Evolutionary conservation across 2,888 invertebrate genomes (phyloP).

Genomic region (Athalia cordata): DNA sequence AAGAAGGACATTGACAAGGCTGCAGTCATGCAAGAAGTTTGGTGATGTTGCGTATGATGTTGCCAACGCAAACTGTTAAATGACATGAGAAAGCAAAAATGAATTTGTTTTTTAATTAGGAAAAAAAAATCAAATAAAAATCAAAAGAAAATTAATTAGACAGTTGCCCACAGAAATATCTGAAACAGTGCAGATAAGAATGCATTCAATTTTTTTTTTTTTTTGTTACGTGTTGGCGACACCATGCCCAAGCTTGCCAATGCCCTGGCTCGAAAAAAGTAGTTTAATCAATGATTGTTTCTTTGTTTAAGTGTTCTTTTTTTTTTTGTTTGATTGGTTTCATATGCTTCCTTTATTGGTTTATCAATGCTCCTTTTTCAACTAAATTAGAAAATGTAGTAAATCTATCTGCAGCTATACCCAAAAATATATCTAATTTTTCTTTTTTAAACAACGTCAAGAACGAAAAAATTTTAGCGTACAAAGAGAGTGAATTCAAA

Average conservation of each 20-base stretch:
- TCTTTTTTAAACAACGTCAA: conserved; percentile 30
- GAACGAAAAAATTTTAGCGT: conserved; percentile 2
- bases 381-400: conserved; percentile 65
- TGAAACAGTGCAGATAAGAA: conserved; percentile 31
- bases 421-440: conserved; percentile 58
- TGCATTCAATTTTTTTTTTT: conserved; percentile 28
- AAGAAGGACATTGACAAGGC: conserved; percentile 73
- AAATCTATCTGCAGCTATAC: conserved; percentile 70
- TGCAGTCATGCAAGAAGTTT: conserved; percentile 71
- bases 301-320: conserved; percentile 53
- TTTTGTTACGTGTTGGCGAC: conserved; percentile 69
- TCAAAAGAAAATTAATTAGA: background rate
- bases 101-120: too few species aligned
- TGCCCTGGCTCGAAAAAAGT: conserved; percentile 86
- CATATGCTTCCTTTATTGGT: too few species aligned
- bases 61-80: conserved; percentile 67
- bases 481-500: too few species aligned
- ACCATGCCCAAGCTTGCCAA: conserved; percentile 81
- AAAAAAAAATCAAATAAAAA: conserved; percentile 39
- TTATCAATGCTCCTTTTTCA: conserved; percentile 65
- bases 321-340: too few species aligned
- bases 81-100: conserved; percentile 34
- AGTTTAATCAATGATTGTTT: too few species aligned
- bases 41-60: conserved; percentile 73
- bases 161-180: conserved; percentile 31